phyloP scores from a whole-genome alignment of 2,113 vertebrate genomes.

The Chaetura pelagica region DNA sequence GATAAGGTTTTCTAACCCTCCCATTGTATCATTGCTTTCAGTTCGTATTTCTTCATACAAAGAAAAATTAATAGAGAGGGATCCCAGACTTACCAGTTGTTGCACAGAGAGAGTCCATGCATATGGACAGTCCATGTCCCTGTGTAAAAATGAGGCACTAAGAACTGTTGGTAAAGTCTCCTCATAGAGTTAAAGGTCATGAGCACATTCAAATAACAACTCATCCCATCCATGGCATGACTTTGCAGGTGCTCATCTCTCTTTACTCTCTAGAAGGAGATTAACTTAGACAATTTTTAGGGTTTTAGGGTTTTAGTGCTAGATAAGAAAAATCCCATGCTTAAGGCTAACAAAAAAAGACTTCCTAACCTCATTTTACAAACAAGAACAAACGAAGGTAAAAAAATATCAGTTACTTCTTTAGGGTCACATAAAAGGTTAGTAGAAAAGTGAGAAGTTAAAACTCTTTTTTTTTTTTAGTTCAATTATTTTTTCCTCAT shows the following conservation, averaged over 20 bases:
- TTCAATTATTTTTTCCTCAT: neutral
- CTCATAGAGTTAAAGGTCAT: neutral
- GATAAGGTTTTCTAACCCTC: neutral
- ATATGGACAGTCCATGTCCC: neutral
- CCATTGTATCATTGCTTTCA: neutral
- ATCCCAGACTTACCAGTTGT: neutral
- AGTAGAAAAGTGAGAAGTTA: neutral
- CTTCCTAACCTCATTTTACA: neutral
- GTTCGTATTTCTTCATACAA: neutral
- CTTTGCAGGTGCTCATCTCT: neutral
- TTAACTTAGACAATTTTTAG: neutral
- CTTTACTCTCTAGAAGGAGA: neutral
- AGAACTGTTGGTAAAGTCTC: neutral
- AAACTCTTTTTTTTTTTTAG: neutral
- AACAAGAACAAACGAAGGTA: neutral
- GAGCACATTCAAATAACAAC: neutral
- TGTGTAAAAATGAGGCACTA: neutral
- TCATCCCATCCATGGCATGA: neutral
- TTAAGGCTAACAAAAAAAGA: neutral
- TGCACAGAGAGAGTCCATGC: neutral
- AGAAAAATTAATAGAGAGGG: neutral
- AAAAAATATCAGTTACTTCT: neutral
- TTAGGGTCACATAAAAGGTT: neutral
- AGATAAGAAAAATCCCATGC: neutral
- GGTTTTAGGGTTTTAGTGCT: neutral